Percentiles rank a stretch among this genome's conserved stretches.
These are phyloP conservation scores for Helicoverpa armigera DNA, from an alignment of 1,140 invertebrate genomes.

Conservation along the genomic window DNA sequence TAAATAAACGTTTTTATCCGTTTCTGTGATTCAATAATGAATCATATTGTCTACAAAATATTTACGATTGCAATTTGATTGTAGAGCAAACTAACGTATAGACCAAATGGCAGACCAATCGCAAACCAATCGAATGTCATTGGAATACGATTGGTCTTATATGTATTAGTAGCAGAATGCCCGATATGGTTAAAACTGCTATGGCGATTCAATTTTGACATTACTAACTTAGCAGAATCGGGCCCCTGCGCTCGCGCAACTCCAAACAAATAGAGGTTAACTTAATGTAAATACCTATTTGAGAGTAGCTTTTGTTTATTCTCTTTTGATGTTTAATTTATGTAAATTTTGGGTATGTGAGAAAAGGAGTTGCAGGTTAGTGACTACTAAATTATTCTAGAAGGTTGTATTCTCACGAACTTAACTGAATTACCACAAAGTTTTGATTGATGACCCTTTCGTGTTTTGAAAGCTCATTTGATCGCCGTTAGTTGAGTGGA, in stretches of 20 bases:
- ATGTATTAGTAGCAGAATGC: too few relatives aligned
- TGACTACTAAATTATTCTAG: background rate
- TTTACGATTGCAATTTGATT: too few relatives aligned
- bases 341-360: background rate
- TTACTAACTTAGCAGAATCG: too few relatives aligned
- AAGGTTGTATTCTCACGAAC: constrained; percentile 1
- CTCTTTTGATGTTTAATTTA: constrained; percentile 14
- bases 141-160: too few relatives aligned
- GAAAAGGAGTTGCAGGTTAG: background rate
- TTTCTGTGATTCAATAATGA: too few relatives aligned
- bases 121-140: too few relatives aligned
- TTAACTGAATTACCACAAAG: background rate
- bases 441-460: background rate
- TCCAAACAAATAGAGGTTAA: constrained; percentile 20
- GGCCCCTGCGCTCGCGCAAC: background rate
- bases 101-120: too few relatives aligned
- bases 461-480: background rate
- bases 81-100: too few relatives aligned
- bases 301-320: constrained; percentile 14
- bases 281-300: constrained; percentile 27
- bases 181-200: too few relatives aligned
- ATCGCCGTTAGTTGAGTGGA: background rate
- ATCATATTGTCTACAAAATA: too few relatives aligned
- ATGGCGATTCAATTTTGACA: too few relatives aligned
- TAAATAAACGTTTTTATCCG: too few relatives aligned